Percentiles rank a stretch among this genome's conserved stretches.
Evolutionary conservation across 2,113 vertebrate species (phyloP).

Genomic region (Coreoperca whiteheadi): DNA sequence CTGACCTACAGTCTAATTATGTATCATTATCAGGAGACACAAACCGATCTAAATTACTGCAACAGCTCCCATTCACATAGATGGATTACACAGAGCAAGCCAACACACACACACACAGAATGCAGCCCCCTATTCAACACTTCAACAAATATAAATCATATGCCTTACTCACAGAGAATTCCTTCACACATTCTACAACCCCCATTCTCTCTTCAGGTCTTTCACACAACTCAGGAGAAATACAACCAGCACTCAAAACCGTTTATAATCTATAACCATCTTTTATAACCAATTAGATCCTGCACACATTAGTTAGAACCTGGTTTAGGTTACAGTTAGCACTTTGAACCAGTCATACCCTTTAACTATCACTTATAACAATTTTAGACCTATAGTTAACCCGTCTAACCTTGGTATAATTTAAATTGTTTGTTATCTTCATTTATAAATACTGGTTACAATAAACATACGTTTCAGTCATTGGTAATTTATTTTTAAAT

Average conservation of each 20-base stretch:
- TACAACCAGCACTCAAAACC: background rate
- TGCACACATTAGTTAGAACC: background rate
- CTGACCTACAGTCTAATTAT: conserved; percentile 84
- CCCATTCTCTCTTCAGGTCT: conserved; percentile 27
- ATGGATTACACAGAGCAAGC: conserved; percentile 76
- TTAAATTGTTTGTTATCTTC: background rate
- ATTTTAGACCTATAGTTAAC: background rate
- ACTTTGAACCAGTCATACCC: background rate
- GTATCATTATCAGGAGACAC: conserved; percentile 82
- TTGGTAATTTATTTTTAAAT: background rate
- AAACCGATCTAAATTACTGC: conserved; percentile 82
- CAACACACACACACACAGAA: conserved; percentile 38
- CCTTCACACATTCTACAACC: conserved; percentile 48
- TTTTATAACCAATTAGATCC: conserved; percentile 1
- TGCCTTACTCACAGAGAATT: conserved; percentile 69
- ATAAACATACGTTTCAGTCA: no score
- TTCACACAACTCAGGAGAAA: conserved; percentile 21
- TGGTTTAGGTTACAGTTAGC: background rate
- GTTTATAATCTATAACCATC: conserved; percentile 7
- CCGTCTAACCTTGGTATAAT: background rate
- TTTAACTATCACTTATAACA: background rate
- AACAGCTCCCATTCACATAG: conserved; percentile 81
- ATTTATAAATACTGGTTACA: background rate
- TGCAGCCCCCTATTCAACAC: conserved; percentile 69
- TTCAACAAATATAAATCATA: conserved; percentile 81